phyloP scores from a whole-genome alignment of 2,797 vertebrate genomes.

The Halcyon chelicuti region DNA sequence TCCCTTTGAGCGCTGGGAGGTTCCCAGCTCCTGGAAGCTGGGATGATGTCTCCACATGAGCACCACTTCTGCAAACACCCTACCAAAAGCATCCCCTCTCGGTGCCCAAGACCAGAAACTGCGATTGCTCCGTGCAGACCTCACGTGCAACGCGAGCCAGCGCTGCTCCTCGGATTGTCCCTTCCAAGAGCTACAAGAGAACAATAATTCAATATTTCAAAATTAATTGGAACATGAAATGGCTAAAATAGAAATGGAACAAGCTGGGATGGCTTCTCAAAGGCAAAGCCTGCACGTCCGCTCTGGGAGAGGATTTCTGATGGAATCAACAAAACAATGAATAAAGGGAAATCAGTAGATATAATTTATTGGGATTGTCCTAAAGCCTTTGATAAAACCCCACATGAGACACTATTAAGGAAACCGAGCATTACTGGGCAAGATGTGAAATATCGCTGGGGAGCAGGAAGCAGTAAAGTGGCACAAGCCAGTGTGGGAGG shows the following conservation, averaged over 20 bases:
- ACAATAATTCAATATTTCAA: not conserved
- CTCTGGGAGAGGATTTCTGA: constrained; percentile 16
- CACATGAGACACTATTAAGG: not conserved
- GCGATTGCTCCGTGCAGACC: accelerated
- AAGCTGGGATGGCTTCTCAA: not conserved
- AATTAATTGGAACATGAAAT: constrained; percentile 36
- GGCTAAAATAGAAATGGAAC: not conserved
- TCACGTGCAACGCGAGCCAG: not conserved
- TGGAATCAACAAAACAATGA: constrained; percentile 38
- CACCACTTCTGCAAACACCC: not conserved
- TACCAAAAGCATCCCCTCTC: not conserved
- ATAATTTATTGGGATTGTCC: constrained; percentile 41
- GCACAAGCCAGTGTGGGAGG: not conserved
- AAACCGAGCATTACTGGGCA: not conserved
- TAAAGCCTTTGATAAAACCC: constrained; percentile 52
- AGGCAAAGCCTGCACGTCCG: not conserved
- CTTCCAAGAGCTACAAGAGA: not conserved
- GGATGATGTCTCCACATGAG: not conserved
- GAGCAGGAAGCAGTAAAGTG: not conserved
- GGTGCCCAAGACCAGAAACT: not conserved
- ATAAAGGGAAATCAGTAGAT: constrained; percentile 49
- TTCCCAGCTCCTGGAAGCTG: not conserved
- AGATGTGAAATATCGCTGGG: not conserved
- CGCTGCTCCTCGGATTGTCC: not conserved
- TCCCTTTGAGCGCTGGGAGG: not conserved